phyloP scores from a whole-genome alignment of 2,113 vertebrate species.

The Corapipo altera region DNA sequence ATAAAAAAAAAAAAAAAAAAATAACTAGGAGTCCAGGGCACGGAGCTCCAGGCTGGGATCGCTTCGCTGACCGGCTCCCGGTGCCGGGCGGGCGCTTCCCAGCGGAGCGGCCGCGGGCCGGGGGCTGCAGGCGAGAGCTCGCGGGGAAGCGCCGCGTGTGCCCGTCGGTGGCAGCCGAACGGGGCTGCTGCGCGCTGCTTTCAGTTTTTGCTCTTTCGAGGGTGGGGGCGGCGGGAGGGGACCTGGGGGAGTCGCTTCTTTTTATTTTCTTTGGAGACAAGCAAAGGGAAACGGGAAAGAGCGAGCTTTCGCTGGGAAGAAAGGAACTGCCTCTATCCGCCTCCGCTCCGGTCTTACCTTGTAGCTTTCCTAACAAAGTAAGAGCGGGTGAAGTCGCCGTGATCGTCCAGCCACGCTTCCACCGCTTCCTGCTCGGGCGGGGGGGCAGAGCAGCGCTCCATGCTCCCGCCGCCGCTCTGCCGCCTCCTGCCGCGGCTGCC shows the following conservation, averaged over 20 bases:
- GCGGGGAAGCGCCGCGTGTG: not conserved
- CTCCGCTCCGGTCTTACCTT: constrained; percentile 75
- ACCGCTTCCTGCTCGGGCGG: constrained; percentile 71
- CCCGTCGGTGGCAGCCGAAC: not conserved
- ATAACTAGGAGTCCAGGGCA: not conserved
- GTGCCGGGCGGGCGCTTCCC: not conserved
- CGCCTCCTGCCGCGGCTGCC: not conserved
- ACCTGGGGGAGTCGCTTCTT: not conserved
- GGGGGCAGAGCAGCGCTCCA: constrained; percentile 73
- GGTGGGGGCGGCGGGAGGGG: not conserved
- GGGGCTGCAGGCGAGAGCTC: not conserved
- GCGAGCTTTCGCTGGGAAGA: not conserved
- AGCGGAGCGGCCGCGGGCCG: not conserved
- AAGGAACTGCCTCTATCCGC: not conserved
- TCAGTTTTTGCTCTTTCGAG: not conserved
- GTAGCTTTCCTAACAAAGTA: constrained; percentile 93
- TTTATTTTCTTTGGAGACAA: not conserved
- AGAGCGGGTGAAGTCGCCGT: constrained; percentile 86
- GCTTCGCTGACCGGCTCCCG: not conserved
- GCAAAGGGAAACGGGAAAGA: not conserved
- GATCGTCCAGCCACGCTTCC: constrained; percentile 96
- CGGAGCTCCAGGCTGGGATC: not conserved
- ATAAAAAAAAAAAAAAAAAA: not conserved
- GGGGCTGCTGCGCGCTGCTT: not conserved
- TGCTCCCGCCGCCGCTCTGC: constrained; percentile 42